Evolutionary conservation across 2,888 invertebrate genomes (phyloP), one percentile per base, ranked within the genome.

Genomic region (Tiliacea citrago): DNA sequence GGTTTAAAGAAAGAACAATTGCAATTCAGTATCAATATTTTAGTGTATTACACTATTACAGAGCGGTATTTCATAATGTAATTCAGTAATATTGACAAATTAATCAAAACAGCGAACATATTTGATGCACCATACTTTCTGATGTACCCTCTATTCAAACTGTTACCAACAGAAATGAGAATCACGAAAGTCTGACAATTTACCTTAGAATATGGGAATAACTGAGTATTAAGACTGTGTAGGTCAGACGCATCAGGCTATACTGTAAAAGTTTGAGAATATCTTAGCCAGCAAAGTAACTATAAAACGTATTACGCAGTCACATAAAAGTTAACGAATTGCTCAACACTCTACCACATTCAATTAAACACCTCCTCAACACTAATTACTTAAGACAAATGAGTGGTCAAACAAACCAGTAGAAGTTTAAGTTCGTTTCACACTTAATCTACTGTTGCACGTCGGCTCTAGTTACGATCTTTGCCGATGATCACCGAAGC

Each of bases 391-490:
- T 55, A 13, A 61, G 73, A 76, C 82, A 83, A 83, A 83, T 76
- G 69, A 77, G 81, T 80, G 63, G 42, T 65, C n/a, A 83, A 80
- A 70, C 51, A 67, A 73, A 80, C 68, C 63, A 61, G 57, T 72
- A 35, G 39, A 63, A 73, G 72, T 67, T 79, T 29, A 65, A 75
- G 73, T 68, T 80, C 16, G 73, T 79, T 83, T 82, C 73, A 83
- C 83, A 77, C 73, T 73, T 69, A 74, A 63, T 68, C 49, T 71
- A 69, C 75, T 69, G 72, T 68, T 42, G 58, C 55, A 68, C 60
- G 75, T 79, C 82, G 62, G 61, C 3, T 84, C 65, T 49, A 24
- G 75, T 83, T 84, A 84, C 83, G 73, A 82, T 77, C 42, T 68
- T 18, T 18, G 57, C 69, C 73, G 77, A 77, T 75, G 75, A 62